Percentiles rank a stretch among this genome's conserved stretches.
Evolutionary conservation across 2,113 vertebrate species (phyloP).

Genomic region (Dasypus novemcinctus): DNA sequence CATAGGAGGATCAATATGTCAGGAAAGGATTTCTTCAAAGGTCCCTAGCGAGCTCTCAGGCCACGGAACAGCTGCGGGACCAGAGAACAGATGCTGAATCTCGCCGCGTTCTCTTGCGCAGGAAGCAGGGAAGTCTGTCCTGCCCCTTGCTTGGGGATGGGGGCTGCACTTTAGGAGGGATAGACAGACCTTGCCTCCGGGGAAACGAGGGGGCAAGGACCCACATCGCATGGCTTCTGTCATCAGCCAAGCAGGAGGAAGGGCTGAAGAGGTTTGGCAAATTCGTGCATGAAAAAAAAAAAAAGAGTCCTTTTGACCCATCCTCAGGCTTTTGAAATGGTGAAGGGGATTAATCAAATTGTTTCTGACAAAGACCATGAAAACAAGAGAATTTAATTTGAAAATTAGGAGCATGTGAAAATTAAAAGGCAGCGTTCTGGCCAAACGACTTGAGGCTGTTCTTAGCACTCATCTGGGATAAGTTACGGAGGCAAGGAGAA

Average conservation of each 20-base stretch:
- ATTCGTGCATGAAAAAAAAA: slow-evolving; percentile 64
- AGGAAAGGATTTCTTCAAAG: slow-evolving; percentile 48
- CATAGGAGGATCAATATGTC: slow-evolving; percentile 52
- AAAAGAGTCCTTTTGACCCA: slow-evolving; percentile 62
- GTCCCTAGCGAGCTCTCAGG: slow-evolving; percentile 21
- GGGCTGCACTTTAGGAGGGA: slow-evolving; percentile 9
- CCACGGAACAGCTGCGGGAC: slow-evolving; percentile 42
- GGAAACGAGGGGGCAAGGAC: slow-evolving; percentile 51
- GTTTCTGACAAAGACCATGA: slow-evolving; percentile 76
- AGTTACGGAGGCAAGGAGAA: slow-evolving; percentile 45
- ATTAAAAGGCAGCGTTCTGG: slow-evolving; percentile 49
- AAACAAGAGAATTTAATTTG: slow-evolving; percentile 75
- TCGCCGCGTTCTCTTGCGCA: slow-evolving; percentile 43
- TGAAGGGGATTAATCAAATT: slow-evolving; percentile 74
- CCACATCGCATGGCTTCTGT: slow-evolving; percentile 52
- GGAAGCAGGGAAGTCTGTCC: slow-evolving; percentile 38
- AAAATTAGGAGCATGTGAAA: slow-evolving; percentile 75
- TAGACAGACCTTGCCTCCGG: background rate
- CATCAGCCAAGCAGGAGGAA: slow-evolving; percentile 51
- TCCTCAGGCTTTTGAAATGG: slow-evolving; percentile 67
- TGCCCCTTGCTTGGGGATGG: slow-evolving; percentile 23
- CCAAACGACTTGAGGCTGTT: slow-evolving; percentile 55
- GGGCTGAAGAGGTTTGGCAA: slow-evolving; percentile 60
- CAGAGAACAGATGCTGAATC: slow-evolving; percentile 57
- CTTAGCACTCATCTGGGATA: slow-evolving; percentile 58